These are phyloP conservation scores for Piaya cayana DNA, from an alignment of 2,113 vertebrate species.

Conservation along the genomic window DNA sequence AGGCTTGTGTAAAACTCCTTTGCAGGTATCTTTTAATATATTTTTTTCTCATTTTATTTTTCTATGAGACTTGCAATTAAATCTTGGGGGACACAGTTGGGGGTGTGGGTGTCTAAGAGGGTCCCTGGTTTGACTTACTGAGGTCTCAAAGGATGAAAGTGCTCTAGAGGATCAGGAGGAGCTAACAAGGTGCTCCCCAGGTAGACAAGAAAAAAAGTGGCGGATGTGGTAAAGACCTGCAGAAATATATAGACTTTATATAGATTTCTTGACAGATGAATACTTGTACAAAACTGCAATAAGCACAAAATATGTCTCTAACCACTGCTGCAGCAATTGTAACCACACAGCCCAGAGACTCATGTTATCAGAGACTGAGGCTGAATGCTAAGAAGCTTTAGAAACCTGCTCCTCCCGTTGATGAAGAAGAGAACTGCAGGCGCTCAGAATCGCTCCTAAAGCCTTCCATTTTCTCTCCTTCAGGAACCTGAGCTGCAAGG, in stretches of 20 bases:
- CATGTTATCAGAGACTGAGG: fast-evolving
- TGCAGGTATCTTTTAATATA: neutral
- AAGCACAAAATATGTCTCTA: neutral
- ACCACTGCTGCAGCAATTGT: neutral
- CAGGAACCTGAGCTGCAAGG: neutral
- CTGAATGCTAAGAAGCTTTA: neutral
- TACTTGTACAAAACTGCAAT: neutral
- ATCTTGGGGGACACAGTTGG: neutral
- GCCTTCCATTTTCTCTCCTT: slow-evolving; percentile 51
- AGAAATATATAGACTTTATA: neutral
- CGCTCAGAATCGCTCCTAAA: neutral
- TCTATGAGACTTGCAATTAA: neutral
- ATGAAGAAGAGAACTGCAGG: slow-evolving; percentile 25
- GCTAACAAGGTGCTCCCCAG: neutral
- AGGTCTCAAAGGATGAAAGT: neutral
- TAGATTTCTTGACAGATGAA: neutral
- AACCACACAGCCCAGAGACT: neutral
- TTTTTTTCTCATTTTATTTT: neutral
- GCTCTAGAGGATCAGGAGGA: neutral
- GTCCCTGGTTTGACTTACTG: neutral
- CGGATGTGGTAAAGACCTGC: neutral
- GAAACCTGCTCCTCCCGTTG: slow-evolving; percentile 17
- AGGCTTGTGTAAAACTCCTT: neutral
- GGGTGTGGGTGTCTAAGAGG: no score
- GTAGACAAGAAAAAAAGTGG: neutral